Conservation (phyloP, 2,888 invertebrate genomes). For the Campoplex capitator region DNA sequence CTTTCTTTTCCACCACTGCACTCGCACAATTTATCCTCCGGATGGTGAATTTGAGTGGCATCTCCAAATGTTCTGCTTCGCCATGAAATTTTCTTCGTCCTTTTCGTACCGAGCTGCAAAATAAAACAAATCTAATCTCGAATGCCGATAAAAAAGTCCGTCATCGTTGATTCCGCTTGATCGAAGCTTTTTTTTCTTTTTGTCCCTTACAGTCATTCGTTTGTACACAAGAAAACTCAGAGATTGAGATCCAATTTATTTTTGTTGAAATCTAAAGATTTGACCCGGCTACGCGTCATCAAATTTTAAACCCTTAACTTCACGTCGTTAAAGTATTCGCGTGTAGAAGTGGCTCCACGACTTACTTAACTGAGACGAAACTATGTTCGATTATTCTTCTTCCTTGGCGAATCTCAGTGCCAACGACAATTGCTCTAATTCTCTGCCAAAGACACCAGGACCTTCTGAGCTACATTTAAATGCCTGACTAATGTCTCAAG, state of each 20-base stretch:
- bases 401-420: conserved; percentile 22
- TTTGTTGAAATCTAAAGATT: background rate
- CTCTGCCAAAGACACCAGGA: conserved; percentile 49
- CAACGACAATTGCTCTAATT: conserved; percentile 51
- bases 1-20: conserved; percentile 49
- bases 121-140: no score
- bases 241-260: conserved; percentile 15
- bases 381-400: conserved; percentile 29
- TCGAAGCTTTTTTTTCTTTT: background rate
- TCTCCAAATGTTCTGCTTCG: conserved; percentile 65
- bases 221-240: background rate
- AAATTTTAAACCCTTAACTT: conserved; percentile 25
- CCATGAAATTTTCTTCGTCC: background rate
- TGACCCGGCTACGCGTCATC: conserved; percentile 9
- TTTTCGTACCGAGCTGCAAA: no score
- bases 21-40: conserved; percentile 73
- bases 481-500: conserved; percentile 78
- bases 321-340: conserved; percentile 34
- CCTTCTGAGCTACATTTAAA: conserved; percentile 76
- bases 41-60: conserved; percentile 70
- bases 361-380: conserved; percentile 22
- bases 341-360: conserved; percentile 15
- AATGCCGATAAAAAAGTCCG: background rate
- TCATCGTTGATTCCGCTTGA: background rate
- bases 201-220: background rate